Conservation (phyloP, 1,140 invertebrate genomes). For the Maniola jurtina region DNA sequence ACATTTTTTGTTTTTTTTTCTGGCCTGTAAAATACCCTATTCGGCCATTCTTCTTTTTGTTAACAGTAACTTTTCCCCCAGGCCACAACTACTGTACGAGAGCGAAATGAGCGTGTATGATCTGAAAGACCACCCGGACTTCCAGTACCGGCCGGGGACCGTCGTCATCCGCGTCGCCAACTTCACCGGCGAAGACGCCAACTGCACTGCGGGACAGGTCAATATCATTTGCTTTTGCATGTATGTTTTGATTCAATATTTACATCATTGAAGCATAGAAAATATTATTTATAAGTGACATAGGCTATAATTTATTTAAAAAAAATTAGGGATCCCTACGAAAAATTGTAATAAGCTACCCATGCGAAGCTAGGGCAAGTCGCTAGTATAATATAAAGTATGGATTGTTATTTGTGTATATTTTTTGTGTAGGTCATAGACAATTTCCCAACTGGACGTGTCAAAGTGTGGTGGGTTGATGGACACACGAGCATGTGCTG, state of each 20-base stretch:
- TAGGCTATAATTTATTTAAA: too few species aligned
- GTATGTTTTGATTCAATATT: too few species aligned
- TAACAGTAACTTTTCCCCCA: slow-evolving; percentile 44
- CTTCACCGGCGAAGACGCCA: slow-evolving; percentile 85
- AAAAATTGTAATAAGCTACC: too few species aligned
- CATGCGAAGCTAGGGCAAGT: too few species aligned
- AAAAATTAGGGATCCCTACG: too few species aligned
- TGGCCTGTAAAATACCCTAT: too few species aligned
- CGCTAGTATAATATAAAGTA: too few species aligned
- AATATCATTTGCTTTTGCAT: slow-evolving; percentile 7
- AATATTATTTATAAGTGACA: too few species aligned
- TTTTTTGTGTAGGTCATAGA: slow-evolving; percentile 83
- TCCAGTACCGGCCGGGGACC: slow-evolving; percentile 94
- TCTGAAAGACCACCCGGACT: slow-evolving; percentile 96
- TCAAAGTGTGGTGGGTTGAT: slow-evolving; percentile 93
- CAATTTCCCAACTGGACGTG: slow-evolving; percentile 90
- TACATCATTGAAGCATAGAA: too few species aligned
- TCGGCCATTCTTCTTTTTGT: not conserved
- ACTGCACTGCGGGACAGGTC: slow-evolving; percentile 89
- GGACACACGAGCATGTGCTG: slow-evolving; percentile 91
- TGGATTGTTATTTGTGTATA: not conserved
- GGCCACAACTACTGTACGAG: slow-evolving; percentile 85
- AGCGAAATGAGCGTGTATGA: slow-evolving; percentile 97
- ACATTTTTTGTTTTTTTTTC: not conserved
- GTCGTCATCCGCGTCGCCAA: slow-evolving; percentile 93